phyloP scores from a whole-genome alignment of 2,797 vertebrate genomes.

The Rhynchonycteris naso region DNA sequence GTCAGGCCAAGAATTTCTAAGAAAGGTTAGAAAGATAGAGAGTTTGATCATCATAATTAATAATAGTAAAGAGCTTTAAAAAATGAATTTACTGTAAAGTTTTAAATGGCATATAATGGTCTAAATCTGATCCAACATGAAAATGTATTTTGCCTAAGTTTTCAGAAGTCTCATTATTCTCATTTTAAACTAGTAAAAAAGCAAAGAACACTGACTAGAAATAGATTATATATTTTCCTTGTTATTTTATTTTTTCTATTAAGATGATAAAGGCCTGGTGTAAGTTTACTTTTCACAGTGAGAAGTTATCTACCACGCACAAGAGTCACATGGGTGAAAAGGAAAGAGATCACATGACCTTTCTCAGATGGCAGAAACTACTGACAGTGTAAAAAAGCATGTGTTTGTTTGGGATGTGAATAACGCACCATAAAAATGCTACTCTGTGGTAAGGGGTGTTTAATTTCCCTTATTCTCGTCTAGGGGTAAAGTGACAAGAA shows the following conservation, averaged over 20 bases:
- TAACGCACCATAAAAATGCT: background rate
- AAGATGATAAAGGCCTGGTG: background rate
- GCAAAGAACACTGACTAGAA: background rate
- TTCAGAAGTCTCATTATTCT: background rate
- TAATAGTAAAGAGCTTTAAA: background rate
- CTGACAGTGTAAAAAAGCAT: background rate
- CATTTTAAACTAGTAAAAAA: conserved; percentile 30
- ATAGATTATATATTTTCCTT: background rate
- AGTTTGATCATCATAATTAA: background rate
- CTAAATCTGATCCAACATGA: background rate
- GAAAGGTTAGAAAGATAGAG: background rate
- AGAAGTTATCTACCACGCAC: background rate
- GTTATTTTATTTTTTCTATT: conserved; percentile 4
- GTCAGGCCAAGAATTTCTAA: background rate
- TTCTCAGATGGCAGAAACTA: background rate
- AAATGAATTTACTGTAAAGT: background rate
- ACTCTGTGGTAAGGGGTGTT: background rate
- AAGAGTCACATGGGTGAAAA: background rate
- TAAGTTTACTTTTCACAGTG: background rate
- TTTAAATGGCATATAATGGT: background rate
- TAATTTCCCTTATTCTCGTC: background rate
- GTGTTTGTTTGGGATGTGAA: background rate
- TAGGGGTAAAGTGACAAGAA: background rate
- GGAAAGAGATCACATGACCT: background rate
- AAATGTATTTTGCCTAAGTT: background rate